Base-by-base conservation (phyloP, 2,888 invertebrate species). In the Parnassius glacialis region DNA sequence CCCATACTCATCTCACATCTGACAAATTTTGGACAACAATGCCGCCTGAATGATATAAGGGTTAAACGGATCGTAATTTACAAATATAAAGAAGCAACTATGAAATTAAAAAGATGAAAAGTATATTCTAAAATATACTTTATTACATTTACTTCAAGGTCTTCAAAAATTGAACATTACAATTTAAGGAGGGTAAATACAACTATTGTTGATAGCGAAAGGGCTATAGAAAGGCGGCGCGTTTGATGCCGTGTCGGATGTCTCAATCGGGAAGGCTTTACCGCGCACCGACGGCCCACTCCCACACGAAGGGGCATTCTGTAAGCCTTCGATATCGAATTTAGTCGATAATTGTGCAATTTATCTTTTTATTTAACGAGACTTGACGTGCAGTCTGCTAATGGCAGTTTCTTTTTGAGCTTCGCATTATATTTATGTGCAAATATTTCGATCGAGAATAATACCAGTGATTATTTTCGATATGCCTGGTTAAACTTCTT, bases 1-100 rank as follows among this genome's bases (percentile, higher is more conserved):
- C 80, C 81, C 70, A 81, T 81, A 81, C 85, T 83, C 83, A 80
- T 83, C 81, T 80, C 80, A 75, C 83, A 84, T 86, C 90, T 89
- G 90, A 90, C 90, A 90, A 90, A 90, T 90, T 90, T 85, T 72
- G 72, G 76, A 84, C 84, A 87, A 89, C 90, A 90, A 90, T 84
- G 76, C 76, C 68, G 62, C 74, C 72, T 71, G 81, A 79, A 83
- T 83, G 80, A 81, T 84, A 79, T 82, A 85, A 85, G 87, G 88
- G 88, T 87, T 87, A 87, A 88, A 87, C 81, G 84, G 81, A 84
- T 80, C 81, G 81, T 74, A 77, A 74, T 70, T 72, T 53, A 71
- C 85, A 71, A 83, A 64, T 7, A 62, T 72, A 63, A 34, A 53
- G 58, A 42, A 70, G 55, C 69, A 52, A 9, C 57, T 66, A 34